Conservation (phyloP, 2,113 vertebrate genomes). For the Calidris pugnax region DNA sequence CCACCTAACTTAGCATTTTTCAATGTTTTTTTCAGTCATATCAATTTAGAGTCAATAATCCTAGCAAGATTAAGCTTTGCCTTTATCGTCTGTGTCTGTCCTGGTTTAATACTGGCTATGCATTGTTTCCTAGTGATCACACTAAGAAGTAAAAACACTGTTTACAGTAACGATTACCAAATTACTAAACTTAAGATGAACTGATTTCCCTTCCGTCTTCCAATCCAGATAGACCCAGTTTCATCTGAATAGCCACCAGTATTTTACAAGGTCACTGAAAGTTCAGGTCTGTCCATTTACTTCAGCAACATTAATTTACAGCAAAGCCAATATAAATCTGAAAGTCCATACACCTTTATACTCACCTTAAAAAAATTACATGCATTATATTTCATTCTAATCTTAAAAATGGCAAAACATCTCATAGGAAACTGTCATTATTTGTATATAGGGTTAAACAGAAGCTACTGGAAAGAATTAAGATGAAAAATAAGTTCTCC, state of each 20-base stretch:
- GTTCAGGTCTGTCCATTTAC: not conserved
- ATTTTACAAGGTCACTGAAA: not conserved
- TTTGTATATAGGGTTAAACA: not conserved
- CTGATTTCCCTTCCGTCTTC: not conserved
- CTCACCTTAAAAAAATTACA: not conserved
- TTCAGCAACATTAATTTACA: not conserved
- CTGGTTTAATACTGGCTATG: slow-evolving; percentile 26
- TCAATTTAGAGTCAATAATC: slow-evolving; percentile 49
- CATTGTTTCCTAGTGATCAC: slow-evolving; percentile 26
- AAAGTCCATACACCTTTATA: not conserved
- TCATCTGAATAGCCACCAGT: not conserved
- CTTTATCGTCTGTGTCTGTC: slow-evolving; percentile 17
- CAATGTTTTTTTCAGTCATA: not conserved
- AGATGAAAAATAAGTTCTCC: not conserved
- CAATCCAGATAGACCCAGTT: not conserved
- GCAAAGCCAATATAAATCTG: not conserved
- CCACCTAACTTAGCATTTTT: slow-evolving; percentile 8
- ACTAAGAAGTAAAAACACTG: slow-evolving; percentile 1
- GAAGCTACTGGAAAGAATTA: not conserved
- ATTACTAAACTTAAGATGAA: not conserved
- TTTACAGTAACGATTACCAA: not conserved
- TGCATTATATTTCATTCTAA: not conserved
- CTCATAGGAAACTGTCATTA: not conserved
- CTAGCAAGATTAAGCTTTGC: slow-evolving; percentile 50
- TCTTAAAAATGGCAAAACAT: not conserved